These are phyloP conservation scores for Cephus spinipes DNA, from an alignment of 2,888 invertebrate species.

Conservation along the genomic window DNA sequence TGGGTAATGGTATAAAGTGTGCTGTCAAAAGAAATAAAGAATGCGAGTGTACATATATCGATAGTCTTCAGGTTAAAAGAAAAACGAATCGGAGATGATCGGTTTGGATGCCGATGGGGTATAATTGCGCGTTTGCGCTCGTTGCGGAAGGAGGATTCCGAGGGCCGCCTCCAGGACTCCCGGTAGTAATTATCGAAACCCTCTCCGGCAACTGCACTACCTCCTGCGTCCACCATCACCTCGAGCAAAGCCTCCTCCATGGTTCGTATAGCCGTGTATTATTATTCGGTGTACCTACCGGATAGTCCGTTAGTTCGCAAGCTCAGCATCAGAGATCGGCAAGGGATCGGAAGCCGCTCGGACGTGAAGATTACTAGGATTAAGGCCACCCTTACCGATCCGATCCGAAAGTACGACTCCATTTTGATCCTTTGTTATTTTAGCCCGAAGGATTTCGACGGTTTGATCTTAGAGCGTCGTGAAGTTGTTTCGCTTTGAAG, in stretches of 20 bases:
- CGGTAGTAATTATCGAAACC: constrained; percentile 66
- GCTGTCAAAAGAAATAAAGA: background rate
- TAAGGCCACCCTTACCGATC: constrained; percentile 46
- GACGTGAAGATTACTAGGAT: constrained; percentile 65
- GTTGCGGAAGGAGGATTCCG: constrained; percentile 62
- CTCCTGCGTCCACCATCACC: constrained; percentile 22
- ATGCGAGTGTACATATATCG: background rate
- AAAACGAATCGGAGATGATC: constrained; percentile 37
- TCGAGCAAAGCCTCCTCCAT: constrained; percentile 19
- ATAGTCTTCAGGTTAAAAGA: background rate
- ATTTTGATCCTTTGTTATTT: background rate
- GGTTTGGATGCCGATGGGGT: constrained; percentile 53
- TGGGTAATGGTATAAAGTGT: background rate
- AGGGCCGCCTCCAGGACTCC: constrained; percentile 63
- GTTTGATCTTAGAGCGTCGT: background rate
- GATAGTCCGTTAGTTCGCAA: constrained; percentile 22
- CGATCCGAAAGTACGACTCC: constrained; percentile 24
- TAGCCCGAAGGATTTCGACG: background rate
- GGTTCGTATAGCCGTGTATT: constrained; percentile 43
- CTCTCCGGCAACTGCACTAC: constrained; percentile 25
- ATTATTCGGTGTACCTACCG: constrained; percentile 57
- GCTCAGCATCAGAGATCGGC: constrained; percentile 19
- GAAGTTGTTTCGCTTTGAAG: background rate
- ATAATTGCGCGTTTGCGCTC: constrained; percentile 65
- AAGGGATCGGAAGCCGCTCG: constrained; percentile 54